phyloP scores from a whole-genome alignment of 2,797 vertebrate genomes.

The Esox lucius region DNA sequence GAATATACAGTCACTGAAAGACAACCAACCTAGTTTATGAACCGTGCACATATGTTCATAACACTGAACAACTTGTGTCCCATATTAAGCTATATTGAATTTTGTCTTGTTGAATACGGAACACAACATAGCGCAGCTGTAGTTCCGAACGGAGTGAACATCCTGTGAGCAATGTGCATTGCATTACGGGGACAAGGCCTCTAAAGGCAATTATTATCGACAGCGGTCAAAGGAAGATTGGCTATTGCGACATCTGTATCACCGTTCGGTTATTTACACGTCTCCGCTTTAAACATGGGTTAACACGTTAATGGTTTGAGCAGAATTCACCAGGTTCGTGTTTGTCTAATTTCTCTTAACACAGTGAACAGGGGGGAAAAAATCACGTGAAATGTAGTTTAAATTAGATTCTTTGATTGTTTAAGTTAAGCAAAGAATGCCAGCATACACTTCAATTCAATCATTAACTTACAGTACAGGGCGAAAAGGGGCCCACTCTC shows the following conservation, averaged over 20 bases:
- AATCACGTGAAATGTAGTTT: not conserved
- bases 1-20: slow-evolving; percentile 42
- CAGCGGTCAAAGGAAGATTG: slow-evolving; percentile 55
- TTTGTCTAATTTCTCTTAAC: not conserved
- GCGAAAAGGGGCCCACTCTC: not conserved
- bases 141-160: slow-evolving; percentile 27
- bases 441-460: not conserved
- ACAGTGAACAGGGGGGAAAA: not conserved
- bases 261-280: slow-evolving; percentile 29
- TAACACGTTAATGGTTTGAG: not conserved
- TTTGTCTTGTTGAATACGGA: slow-evolving; percentile 5
- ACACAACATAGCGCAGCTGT: slow-evolving; percentile 15
- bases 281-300: not conserved
- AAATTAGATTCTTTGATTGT: not conserved
- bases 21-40: slow-evolving; percentile 18
- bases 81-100: not conserved
- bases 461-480: not conserved
- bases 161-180: slow-evolving; percentile 18
- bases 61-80: not conserved
- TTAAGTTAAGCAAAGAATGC: slow-evolving; percentile 7
- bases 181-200: slow-evolving; percentile 42
- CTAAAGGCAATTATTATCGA: slow-evolving; percentile 48
- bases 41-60: not conserved
- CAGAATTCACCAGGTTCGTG: not conserved
- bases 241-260: slow-evolving; percentile 63